phyloP scores from a whole-genome alignment of 2,113 vertebrate genomes.

The Anguilla rostrata region DNA sequence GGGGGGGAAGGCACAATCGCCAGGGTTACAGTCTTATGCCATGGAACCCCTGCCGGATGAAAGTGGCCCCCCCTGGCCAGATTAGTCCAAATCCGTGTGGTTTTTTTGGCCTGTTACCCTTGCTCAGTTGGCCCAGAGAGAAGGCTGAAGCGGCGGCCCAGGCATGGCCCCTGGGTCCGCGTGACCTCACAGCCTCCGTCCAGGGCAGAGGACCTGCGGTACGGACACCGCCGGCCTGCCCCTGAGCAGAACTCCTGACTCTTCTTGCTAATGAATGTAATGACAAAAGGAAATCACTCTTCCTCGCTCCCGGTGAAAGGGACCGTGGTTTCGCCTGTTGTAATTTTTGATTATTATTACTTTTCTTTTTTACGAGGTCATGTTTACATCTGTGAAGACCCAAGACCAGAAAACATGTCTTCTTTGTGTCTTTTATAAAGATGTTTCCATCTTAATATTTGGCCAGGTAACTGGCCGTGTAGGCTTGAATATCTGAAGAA shows the following conservation, averaged over 20 bases:
- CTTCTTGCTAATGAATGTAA: conserved; percentile 60
- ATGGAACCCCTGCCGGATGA: neutral
- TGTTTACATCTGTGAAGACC: conserved; percentile 84
- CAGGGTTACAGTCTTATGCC: neutral
- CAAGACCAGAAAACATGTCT: conserved; percentile 44
- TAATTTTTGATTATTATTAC: conserved; percentile 42
- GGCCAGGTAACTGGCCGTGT: conserved; percentile 72
- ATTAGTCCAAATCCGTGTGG: neutral
- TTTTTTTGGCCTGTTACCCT: neutral
- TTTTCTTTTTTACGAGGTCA: conserved; percentile 60
- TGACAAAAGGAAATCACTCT: conserved; percentile 22
- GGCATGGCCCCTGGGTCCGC: conserved; percentile 7
- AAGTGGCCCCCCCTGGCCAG: neutral
- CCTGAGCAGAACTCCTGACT: conserved; percentile 37
- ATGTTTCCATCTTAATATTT: conserved; percentile 71
- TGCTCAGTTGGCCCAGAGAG: neutral
- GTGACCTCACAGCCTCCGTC: conserved; percentile 9
- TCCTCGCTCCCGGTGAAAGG: conserved; percentile 38
- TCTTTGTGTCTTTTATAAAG: conserved; percentile 88
- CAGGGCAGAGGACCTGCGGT: neutral
- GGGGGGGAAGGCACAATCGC: neutral
- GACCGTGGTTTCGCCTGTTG: conserved; percentile 33
- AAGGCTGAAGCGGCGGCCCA: neutral
- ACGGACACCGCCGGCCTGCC: conserved; percentile 19
- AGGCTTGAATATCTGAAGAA: conserved; percentile 82